Evolutionary conservation across 2,888 invertebrate genomes (phyloP).

Genomic region (Lasioglossum calceatum): DNA sequence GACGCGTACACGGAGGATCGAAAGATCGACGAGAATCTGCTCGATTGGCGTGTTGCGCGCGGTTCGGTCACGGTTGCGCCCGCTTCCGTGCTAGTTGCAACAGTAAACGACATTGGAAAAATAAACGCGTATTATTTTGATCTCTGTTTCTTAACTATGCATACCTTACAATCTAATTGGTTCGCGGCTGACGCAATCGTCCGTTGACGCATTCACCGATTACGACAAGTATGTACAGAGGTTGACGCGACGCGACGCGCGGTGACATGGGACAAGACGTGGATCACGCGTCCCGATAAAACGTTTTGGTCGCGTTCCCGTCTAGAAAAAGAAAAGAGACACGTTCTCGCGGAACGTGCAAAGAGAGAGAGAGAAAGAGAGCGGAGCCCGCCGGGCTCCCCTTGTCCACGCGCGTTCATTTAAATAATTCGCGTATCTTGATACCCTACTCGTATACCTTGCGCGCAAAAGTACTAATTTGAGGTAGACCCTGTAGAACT

Average conservation of each 20-base stretch:
- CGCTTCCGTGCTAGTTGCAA: not conserved
- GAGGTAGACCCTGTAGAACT: constrained; percentile 81
- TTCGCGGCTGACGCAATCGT: constrained; percentile 29
- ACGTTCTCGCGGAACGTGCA: too few species aligned
- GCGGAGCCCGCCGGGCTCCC: not conserved
- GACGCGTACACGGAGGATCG: not conserved
- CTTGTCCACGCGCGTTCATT: constrained; percentile 22
- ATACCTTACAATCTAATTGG: constrained; percentile 43
- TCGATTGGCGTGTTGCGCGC: not conserved
- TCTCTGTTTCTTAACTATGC: constrained; percentile 38
- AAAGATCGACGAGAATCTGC: not conserved
- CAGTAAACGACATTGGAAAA: constrained; percentile 35
- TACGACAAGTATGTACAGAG: constrained; percentile 46
- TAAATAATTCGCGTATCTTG: constrained; percentile 42
- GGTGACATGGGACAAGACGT: not conserved
- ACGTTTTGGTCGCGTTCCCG: not conserved
- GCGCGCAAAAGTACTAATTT: constrained; percentile 57
- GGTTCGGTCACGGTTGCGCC: not conserved
- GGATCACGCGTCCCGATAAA: not conserved
- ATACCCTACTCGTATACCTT: constrained; percentile 42
- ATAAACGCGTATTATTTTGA: constrained; percentile 45
- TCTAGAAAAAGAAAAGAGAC: not conserved
- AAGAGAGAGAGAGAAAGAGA: not conserved
- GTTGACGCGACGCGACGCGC: constrained; percentile 6
- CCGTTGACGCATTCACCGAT: constrained; percentile 26